A percentile compares a stretch with the other conserved stretches of the same genome.
Conservation (phyloP, 2,888 invertebrate genomes). For the Muschampia plurimacula region DNA sequence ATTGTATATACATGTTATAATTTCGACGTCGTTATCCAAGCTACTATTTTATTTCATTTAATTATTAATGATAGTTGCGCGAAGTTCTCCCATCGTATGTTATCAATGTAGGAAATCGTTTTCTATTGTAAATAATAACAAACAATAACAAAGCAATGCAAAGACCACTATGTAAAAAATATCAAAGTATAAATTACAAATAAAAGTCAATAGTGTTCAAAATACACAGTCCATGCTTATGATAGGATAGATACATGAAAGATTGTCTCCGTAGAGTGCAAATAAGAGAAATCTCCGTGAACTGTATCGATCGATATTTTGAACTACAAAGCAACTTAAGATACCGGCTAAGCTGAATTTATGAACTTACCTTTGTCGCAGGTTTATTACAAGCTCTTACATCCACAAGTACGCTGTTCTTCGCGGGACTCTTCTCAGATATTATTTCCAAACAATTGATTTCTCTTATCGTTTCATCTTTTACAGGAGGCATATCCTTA, state of each 20-base stretch:
- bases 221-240: constrained; percentile 30
- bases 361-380: constrained; percentile 84
- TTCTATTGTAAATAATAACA: too few species aligned
- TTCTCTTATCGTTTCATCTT: constrained; percentile 80
- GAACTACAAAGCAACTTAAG: constrained; percentile 34
- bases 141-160: not conserved
- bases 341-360: constrained; percentile 13
- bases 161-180: not conserved
- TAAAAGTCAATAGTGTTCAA: constrained; percentile 14
- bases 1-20: too few species aligned
- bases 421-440: constrained; percentile 79
- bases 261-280: constrained; percentile 29
- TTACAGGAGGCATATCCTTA: constrained; percentile 83
- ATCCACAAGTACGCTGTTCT: constrained; percentile 84
- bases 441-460: constrained; percentile 79
- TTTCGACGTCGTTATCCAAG: too few species aligned
- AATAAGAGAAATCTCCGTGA: constrained; percentile 34
- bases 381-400: constrained; percentile 90
- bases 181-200: not conserved
- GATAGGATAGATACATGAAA: constrained; percentile 16
- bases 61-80: too few species aligned
- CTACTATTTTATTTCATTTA: too few species aligned
- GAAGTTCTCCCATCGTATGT: too few species aligned
- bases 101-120: too few species aligned
- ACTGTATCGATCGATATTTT: constrained; percentile 38